Conservation (phyloP, 2,888 invertebrate genomes). For the Exocentrus adspersus region DNA sequence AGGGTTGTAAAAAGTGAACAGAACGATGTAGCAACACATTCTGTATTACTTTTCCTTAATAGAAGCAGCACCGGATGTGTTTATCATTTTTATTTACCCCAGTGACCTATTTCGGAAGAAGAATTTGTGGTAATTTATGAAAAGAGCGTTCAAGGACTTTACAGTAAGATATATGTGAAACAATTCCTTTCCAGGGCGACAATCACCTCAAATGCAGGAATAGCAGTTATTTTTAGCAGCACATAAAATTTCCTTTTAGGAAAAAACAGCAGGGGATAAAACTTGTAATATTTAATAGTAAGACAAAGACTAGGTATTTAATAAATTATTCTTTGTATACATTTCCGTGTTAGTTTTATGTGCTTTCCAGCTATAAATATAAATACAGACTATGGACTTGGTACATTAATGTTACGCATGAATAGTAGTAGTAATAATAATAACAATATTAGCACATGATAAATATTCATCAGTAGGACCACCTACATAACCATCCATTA, state of each 20-base stretch:
- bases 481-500: too few relatives aligned
- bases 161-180: background rate
- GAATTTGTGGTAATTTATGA: background rate
- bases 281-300: too few relatives aligned
- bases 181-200: background rate
- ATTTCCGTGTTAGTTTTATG: too few relatives aligned
- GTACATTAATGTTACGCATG: too few relatives aligned
- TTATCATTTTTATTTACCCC: background rate
- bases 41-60: background rate
- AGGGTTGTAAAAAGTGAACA: background rate
- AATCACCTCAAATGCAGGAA: background rate
- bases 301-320: too few relatives aligned
- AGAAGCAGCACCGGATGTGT: background rate
- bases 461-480: too few relatives aligned
- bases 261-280: background rate
- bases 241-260: background rate
- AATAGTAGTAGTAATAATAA: too few relatives aligned
- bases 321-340: too few relatives aligned
- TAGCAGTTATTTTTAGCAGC: background rate
- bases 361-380: too few relatives aligned
- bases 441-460: too few relatives aligned
- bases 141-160: background rate
- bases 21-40: background rate
- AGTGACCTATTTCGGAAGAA: background rate
- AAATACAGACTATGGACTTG: too few relatives aligned